Conservation (phyloP, 1,140 invertebrate genomes). For the Pogonus chalceus region DNA sequence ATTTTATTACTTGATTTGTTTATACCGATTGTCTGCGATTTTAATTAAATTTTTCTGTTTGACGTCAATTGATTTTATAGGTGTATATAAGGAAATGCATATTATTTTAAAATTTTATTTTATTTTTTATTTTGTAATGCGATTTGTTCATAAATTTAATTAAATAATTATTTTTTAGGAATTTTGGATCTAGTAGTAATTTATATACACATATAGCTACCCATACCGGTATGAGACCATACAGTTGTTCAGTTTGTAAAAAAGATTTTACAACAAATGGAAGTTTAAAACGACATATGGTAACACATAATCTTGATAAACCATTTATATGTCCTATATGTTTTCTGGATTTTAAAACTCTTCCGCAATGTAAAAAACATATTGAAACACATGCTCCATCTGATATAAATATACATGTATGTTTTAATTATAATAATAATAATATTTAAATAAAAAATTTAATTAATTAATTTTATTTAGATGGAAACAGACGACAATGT, state of each 20-base stretch:
- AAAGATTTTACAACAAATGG: slow-evolving; percentile 42
- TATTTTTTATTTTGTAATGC: not conserved
- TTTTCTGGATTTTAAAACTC: slow-evolving; percentile 58
- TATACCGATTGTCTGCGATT: not conserved
- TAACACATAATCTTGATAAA: slow-evolving; percentile 33
- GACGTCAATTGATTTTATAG: no score
- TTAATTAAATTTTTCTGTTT: not conserved
- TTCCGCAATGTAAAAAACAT: slow-evolving; percentile 56
- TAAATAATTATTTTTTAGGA: not conserved
- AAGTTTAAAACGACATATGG: slow-evolving; percentile 38
- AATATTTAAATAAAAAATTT: no score
- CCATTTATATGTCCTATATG: slow-evolving; percentile 50
- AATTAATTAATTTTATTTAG: no score
- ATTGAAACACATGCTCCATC: slow-evolving; percentile 62
- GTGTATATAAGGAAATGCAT: no score
- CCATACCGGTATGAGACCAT: slow-evolving; percentile 43
- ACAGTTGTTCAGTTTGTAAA: slow-evolving; percentile 44
- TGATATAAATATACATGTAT: no score
- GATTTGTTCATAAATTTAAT: not conserved
- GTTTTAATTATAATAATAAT: no score
- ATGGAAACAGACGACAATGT: no score
- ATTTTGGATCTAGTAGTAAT: not conserved
- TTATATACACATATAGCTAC: slow-evolving; percentile 40
- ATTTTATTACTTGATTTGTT: not conserved
- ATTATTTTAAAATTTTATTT: no score